A percentile compares a stretch with the other conserved stretches of the same genome.
Conservation (phyloP, 2,888 invertebrate species). For the Noctua fimbriata region DNA sequence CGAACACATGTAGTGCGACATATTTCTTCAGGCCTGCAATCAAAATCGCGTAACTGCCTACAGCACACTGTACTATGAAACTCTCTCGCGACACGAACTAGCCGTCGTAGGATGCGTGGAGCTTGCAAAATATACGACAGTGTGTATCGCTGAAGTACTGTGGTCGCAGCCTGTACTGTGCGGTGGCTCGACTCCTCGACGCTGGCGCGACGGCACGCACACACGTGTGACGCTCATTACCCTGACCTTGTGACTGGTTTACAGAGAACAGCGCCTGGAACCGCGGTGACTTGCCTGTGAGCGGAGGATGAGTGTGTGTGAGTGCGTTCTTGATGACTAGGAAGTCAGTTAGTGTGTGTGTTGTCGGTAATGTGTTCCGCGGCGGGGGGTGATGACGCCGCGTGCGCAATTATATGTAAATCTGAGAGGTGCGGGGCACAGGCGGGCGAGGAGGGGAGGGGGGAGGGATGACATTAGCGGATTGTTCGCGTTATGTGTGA, state of each 20-base stretch:
- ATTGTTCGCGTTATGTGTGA: constrained; percentile 68
- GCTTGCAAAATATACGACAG: no score
- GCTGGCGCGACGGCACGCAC: constrained; percentile 3
- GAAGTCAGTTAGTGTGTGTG: constrained; percentile 1
- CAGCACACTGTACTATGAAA: constrained; percentile 14
- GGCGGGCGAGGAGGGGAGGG: not conserved
- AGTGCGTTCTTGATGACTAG: not conserved
- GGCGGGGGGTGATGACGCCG: constrained; percentile 49
- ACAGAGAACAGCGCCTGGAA: not conserved
- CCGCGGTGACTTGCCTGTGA: not conserved
- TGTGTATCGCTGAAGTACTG: not conserved
- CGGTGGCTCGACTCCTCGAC: not conserved
- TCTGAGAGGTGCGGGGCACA: constrained; percentile 45
- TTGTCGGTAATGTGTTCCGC: constrained; percentile 35
- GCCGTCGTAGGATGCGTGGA: not conserved
- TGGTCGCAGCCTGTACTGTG: not conserved
- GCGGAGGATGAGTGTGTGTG: constrained; percentile 6
- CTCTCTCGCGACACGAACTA: constrained; percentile 12
- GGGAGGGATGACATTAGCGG: constrained; percentile 69
- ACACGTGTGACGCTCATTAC: constrained; percentile 7
- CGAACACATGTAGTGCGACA: constrained; percentile 38
- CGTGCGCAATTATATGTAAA: constrained; percentile 69
- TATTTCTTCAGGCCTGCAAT: constrained; percentile 38
- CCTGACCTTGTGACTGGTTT: not conserved
- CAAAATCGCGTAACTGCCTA: constrained; percentile 35